Evolutionary conservation across 2,797 vertebrate genomes (phyloP), one percentile per base, ranked within the genome.

Genomic region (Etheostoma perlongum): DNA sequence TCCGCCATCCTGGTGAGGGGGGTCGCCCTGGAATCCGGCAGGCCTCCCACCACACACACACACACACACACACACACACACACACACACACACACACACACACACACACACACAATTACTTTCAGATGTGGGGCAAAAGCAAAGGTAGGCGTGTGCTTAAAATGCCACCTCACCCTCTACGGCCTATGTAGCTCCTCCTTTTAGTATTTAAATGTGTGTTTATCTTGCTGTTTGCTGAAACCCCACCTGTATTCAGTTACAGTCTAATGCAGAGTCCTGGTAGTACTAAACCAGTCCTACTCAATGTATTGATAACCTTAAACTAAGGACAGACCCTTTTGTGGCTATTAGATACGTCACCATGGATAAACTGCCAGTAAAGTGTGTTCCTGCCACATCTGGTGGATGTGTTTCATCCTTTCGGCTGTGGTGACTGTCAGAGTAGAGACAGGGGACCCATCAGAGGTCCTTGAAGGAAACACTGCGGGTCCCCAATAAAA

Each of bases 61-160:
- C n/a, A n/a, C n/a, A n/a, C 72, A 77, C 71, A 84, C 73, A 71
- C 82, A 84, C 75, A 72, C 72, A 76, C 71, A 78, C 69, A 74
- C 59, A 74, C 72, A 68, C 74, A 78, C 82, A 76, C 72, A 78
- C 53, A 85, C 85, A 78, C 27, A 27, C 27, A 27, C 27, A 27
- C 27, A 27, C 27, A 4, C 75, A 81, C 51, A 74, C 75, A 25
- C 53, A 79, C 85, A 94, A 95, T 95, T 92, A 84, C 92, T 95
- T 94, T 95, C 94, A 95, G 94, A 95, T 95, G 94, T 95, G 89
- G 47, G 74, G 67, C 66, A 71, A 87, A 72, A 84, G 85, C 72
- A 77, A 73, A 71, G 72, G 75, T 89, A 84, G 73, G 84, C 86
- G 88, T 77, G 83, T 42, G 67, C 30, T 74, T 74, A 66, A 67